Conservation (phyloP, 2,888 invertebrate species). For the Ennomos erosarius region DNA sequence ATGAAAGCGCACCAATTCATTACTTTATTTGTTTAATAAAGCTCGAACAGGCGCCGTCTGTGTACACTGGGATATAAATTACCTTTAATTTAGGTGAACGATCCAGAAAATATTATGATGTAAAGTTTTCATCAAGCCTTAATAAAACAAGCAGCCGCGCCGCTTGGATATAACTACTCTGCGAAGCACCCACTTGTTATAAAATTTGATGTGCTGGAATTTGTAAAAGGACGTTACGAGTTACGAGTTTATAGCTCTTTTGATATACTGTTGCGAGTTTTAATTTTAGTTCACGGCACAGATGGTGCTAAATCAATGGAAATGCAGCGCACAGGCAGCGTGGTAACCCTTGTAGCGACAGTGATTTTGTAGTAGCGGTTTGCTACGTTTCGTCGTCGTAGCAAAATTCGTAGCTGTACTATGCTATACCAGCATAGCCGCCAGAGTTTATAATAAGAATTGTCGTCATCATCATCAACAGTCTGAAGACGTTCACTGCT, state of each 20-base stretch:
- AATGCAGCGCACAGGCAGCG: not conserved
- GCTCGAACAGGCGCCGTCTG: conserved; percentile 71
- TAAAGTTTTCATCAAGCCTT: conserved; percentile 76
- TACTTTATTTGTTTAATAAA: conserved; percentile 83
- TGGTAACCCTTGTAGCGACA: conserved; percentile 1
- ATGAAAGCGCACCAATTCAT: conserved; percentile 74
- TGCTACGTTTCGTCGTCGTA: not conserved
- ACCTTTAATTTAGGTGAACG: conserved; percentile 81
- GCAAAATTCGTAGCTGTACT: no score
- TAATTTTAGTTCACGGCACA: conserved; percentile 2
- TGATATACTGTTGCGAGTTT: conserved; percentile 5
- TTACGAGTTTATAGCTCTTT: conserved; percentile 14
- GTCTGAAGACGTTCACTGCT: no score
- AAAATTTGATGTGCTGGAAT: conserved; percentile 31
- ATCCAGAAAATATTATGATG: conserved; percentile 81
- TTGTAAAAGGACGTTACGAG: conserved; percentile 14
- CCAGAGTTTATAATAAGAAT: no score
- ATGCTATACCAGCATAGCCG: no score
- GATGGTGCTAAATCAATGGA: not conserved
- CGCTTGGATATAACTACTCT: conserved; percentile 45
- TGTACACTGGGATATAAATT: conserved; percentile 79
- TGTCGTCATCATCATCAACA: no score
- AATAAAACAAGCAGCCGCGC: conserved; percentile 59
- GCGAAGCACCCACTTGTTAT: conserved; percentile 55
- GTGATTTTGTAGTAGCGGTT: conserved; percentile 1